Base-by-base conservation (phyloP, 2,888 invertebrate species). In the Drosophila demipolita region DNA sequence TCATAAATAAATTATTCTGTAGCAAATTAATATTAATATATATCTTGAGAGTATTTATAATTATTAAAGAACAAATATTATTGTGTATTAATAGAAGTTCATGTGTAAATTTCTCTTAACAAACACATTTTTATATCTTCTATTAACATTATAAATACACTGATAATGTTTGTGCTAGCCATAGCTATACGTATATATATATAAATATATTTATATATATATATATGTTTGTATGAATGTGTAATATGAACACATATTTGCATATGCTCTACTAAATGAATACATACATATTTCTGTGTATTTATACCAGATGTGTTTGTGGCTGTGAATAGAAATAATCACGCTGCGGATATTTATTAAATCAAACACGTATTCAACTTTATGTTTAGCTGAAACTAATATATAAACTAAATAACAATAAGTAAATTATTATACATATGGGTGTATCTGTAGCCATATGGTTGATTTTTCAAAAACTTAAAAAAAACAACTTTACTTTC, bases 231-330 rank as follows among this genome's bases (percentile, higher is more conserved):
- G n/a, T 59, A 6, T 42, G n/a, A n/a, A 42, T 6, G 11, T 12
- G 45, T 45, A 45, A 23, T 45, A 1, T 45, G 45, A 45, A 23
- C 23, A 45, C 45, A 23, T 45, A 45, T 45, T 23, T 45, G 35
- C 35, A 66, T 59, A 38, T 53, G 20, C 33, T 40, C 23, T 58
- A 50, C 35, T 40, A 49, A 6, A 7, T 48, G 9, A 36, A 55
- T 17, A 29, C 38, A 32, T 35, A 12, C 60, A 45, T 45, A 55
- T 48, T 32, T 26, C 29, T 36, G 11, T 59, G 52, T 64, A 66
- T 66, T 68, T 60, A 73, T 82, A 65, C 58, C 75, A 75, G 75
- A 75, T 66, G 42, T 73, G 48, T 50, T 68, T 57, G 42, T 36
- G 45, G 49, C 52, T 58, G 29, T 38, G 38, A 23, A 23, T 45